Base-by-base conservation (phyloP, 1,140 invertebrate genomes). In the Zaprionus africanus region DNA sequence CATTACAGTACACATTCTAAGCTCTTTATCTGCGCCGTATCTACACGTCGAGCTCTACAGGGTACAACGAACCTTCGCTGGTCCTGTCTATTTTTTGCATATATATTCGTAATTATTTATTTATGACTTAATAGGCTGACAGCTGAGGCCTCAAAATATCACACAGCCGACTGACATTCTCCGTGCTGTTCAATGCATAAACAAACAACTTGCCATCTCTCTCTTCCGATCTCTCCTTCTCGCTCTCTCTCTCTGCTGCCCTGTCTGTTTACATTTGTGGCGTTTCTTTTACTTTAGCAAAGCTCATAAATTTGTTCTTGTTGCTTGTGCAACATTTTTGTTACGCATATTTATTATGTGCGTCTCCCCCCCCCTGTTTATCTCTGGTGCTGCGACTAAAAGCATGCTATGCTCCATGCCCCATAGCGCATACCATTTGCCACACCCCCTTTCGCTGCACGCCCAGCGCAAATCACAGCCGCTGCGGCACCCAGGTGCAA, bases 271-370 rank as follows among this genome's bases (percentile, higher is more conserved):
- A 81, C 56, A 60, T 60, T 64, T 76, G 17, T 53, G 31, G 53
- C 66, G 13, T 53, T 72, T 69, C 53, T 64, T 79, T 72, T 54
- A 13, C 38, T 65, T 54, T 43, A 22, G 46, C 66, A 66, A 51
- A 67, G 69, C 81, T 56, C 58, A 83, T 83, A 83, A 83, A 83
- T 64, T 71, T 83, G 36, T 43, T 64, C 63, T 68, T 77, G 51
- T 66, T 73, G 58, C 73, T 83, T 77, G 53, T 79, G 64, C 72
- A 76, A 69, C 51, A 72, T 68, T 81, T 85, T 66, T 68, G 61
- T 58, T 34, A 54, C 75, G 74, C 61, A 81, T 71, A 81, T 76
- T 68, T 75, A 82, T 63, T 53, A 73, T 59, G 59, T 69, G 38
- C 49, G 19, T 12, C 36, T 76, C 31, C 63, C 61, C 36, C 12